Base-by-base conservation (phyloP, 2,113 vertebrate genomes). In the Bujurquina vittata region DNA sequence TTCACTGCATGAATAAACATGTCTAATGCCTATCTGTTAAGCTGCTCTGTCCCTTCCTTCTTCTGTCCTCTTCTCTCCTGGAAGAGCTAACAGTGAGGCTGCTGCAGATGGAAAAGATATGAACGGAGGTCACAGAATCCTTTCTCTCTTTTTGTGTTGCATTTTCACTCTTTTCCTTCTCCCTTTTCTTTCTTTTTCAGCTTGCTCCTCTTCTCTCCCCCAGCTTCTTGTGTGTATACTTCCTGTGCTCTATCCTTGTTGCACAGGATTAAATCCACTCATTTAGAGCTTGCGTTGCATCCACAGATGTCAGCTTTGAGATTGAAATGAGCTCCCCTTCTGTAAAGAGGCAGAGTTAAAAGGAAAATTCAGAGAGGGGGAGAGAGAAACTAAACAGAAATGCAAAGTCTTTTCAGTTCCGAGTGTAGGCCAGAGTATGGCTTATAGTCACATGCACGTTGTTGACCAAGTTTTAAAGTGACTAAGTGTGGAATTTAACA, bases 301-400 rank as follows among this genome's bases (percentile, higher is more conserved):
- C 93, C 91, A 94, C 93, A 95, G 95, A 95, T 95, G 95, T 95
- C 92, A 93, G 94, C 95, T 95, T 96, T 96, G 94, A 96, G 95
- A 95, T 95, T 95, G 94, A 95, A 95, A 95, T 95, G 94, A 95
- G 94, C 94, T 94, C 88, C 87, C 77, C 80, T 91, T 91, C 92
- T 93, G 91, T 89, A 93, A 93, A 95, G 91, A 89, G 86, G 92
- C 90, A 74, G 86, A 91, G 92, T 93, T 91, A 92, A 92, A 92
- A 94, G 83, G 88, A 87, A 81, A 90, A 90, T 92, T 91, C 86
- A 81, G 87, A 87, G 89, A 84, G 87, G 60, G 79, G 84, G 80
- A 80, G 75, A 89, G 91, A 81, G 82, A 82, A 82, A 87, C 84
- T 86, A 86, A 92, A 90, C 80, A 79, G 79, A 89, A 77, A 88